Evolutionary conservation across 2,113 vertebrate genomes (phyloP), one percentile per base, ranked within the genome.

Genomic region (Amphilophus citrinellus): DNA sequence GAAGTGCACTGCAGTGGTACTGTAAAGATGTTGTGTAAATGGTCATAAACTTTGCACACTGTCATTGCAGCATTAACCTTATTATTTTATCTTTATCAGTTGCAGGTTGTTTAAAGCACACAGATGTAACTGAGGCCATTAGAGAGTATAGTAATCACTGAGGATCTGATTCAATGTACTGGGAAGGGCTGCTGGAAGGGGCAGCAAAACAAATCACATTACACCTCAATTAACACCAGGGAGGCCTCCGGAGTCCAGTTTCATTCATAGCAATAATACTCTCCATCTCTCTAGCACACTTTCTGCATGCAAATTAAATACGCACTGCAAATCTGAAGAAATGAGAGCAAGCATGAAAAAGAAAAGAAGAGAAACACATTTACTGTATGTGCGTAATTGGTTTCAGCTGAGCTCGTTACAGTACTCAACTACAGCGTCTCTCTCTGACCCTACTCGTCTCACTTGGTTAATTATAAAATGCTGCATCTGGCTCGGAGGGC

Each of bases 191-290:
- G 77, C 77, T 84, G 62, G 82, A 89, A 89, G 82, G 76, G 78
- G 85, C 89, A 71, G 87, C 91, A 92, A 93, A 93, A 94, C 91
- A 94, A 94, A 94, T 90, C 85, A 86, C 88, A 92, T 92, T 88
- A 94, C 88, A 93, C 90, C 91, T 91, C 89, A 92, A 92, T 94
- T 95, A 94, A 93, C 91, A 92, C 87, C 73, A 62, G 30, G 11
- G 59, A 91, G 68, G 86, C 80, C 89, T 89, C 92, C 65, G 73
- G 89, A 86, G 90, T 85, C 84, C 60, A 65, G 73, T 92, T 83
- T 90, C 30, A 58, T 76, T 91, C 85, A 50, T 83, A 37, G 91
- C 87, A 90, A 89, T 91, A 90, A 87, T 87, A 82, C 59, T 77
- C 73, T 76, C 44, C 37, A 20, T 84, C 68, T 84, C 84, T 80